These are phyloP conservation scores for Drosophila insularis DNA, from an alignment of 1,140 invertebrate genomes.

Conservation along the genomic window DNA sequence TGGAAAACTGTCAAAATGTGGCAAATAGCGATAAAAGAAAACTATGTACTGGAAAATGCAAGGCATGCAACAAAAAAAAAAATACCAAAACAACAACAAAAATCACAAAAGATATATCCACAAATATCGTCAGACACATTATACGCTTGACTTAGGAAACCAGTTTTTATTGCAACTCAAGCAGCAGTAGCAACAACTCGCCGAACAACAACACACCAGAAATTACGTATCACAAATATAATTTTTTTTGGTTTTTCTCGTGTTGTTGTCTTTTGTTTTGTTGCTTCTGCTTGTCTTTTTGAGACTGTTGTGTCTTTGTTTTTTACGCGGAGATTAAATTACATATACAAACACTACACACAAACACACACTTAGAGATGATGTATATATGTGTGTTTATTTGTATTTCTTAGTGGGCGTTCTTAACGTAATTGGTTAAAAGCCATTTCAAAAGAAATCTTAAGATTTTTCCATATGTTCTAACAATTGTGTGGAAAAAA, in stretches of 20 bases:
- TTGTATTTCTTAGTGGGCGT: slow-evolving; percentile 17
- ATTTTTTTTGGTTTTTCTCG: slow-evolving; percentile 29
- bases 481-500: slow-evolving; percentile 66
- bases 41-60: slow-evolving; percentile 58
- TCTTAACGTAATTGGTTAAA: slow-evolving; percentile 53
- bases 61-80: slow-evolving; percentile 56
- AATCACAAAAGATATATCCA: slow-evolving; percentile 26
- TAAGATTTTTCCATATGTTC: slow-evolving; percentile 51
- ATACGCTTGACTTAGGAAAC: slow-evolving; percentile 71
- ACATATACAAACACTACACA: slow-evolving; percentile 32
- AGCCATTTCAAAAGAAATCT: slow-evolving; percentile 48
- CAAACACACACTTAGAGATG: slow-evolving; percentile 11
- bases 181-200: slow-evolving; percentile 59
- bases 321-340: slow-evolving; percentile 47
- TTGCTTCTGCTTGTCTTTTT: slow-evolving; percentile 26
- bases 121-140: slow-evolving; percentile 68
- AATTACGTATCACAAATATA: slow-evolving; percentile 78
- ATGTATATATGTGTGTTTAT: slow-evolving; percentile 19
- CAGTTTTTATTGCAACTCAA: slow-evolving; percentile 74
- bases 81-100: neutral
- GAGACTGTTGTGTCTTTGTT: slow-evolving; percentile 44
- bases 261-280: slow-evolving; percentile 15
- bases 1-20: slow-evolving; percentile 56
- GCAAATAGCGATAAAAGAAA: slow-evolving; percentile 55
- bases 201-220: slow-evolving; percentile 63